Evolutionary conservation across 2,797 vertebrate genomes (phyloP), one percentile per base, ranked within the genome.

Genomic region (Aulostomus chinensis): DNA sequence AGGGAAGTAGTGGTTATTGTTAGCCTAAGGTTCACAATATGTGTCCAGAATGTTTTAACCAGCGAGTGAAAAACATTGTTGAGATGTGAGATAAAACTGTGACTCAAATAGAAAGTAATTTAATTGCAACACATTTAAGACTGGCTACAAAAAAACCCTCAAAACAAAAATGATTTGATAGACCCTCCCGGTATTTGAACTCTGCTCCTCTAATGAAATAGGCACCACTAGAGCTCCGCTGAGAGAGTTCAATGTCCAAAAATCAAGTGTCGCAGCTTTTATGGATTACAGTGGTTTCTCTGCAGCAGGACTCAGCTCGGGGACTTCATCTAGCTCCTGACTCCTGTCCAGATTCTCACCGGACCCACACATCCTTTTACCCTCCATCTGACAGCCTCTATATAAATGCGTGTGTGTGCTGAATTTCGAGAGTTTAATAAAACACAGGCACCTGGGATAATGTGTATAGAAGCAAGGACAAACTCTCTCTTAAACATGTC

Each of bases 251-350:
- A 73, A 63, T 45, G 37, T 71, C 71, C 73, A 76, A 50, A 28
- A 71, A 57, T 76, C 75, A 77, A 66, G 68, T 83, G 65, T 83
- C 81, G 80, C 60, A 60, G 71, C n/a, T 68, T 81, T 84, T 73
- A 86, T 84, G 64, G 73, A 87, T 80, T 78, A 74, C 66, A 58
- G 66, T 43, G 76, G 69, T 77, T 74, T 78, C 39, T 46, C 65
- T 62, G 64, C 21, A 62, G 63, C 69, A 61, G 73, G 68, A 69
- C 67, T 75, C 64, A 84, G 77, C 81, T 86, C 72, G 20, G 82
- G 69, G 86, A 84, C 81, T 85, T 76, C 70, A 80, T 80, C 78
- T 82, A 85, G 73, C 71, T 84, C 76, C 76, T 75, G 73, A 85
- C 65, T 73, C 67, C 38, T 38, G 74, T 68, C 77, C 79, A 80